A percentile compares a stretch with the other conserved stretches of the same genome.
These are phyloP conservation scores for Dasyprocta punctata DNA, from an alignment of 2,113 vertebrate genomes.

Conservation along the genomic window DNA sequence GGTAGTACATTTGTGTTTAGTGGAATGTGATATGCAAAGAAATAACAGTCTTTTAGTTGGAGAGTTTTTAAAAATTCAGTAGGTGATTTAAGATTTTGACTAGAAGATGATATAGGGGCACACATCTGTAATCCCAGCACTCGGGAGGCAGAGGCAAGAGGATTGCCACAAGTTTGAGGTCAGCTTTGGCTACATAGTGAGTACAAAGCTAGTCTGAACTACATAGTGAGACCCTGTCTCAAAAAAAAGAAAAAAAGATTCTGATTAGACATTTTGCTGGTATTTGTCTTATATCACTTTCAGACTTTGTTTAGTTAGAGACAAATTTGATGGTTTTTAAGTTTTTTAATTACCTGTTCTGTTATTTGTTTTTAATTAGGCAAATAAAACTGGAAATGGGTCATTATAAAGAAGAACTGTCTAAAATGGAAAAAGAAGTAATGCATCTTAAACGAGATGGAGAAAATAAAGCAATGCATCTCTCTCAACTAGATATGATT, in stretches of 20 bases:
- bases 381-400: constrained; percentile 88
- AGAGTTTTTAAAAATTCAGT: background rate
- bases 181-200: background rate
- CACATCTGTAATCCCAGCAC: background rate
- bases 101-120: background rate
- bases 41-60: background rate
- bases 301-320: background rate
- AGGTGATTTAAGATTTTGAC: constrained; percentile 35
- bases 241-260: background rate
- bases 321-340: constrained; percentile 45
- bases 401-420: constrained; percentile 87
- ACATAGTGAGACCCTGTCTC: background rate
- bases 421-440: constrained; percentile 87
- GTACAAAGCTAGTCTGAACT: background rate
- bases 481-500: constrained; percentile 91
- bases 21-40: background rate
- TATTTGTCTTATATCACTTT: constrained; percentile 17
- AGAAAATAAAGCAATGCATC: constrained; percentile 89
- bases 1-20: background rate
- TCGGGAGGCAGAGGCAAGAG: background rate
- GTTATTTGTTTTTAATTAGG: constrained; percentile 78
- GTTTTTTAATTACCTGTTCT: constrained; percentile 55
- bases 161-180: background rate
- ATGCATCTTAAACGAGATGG: constrained; percentile 88
- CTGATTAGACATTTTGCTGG: constrained; percentile 24